Base-by-base conservation (phyloP, 2,797 vertebrate species). In the Miichthys miiuy region DNA sequence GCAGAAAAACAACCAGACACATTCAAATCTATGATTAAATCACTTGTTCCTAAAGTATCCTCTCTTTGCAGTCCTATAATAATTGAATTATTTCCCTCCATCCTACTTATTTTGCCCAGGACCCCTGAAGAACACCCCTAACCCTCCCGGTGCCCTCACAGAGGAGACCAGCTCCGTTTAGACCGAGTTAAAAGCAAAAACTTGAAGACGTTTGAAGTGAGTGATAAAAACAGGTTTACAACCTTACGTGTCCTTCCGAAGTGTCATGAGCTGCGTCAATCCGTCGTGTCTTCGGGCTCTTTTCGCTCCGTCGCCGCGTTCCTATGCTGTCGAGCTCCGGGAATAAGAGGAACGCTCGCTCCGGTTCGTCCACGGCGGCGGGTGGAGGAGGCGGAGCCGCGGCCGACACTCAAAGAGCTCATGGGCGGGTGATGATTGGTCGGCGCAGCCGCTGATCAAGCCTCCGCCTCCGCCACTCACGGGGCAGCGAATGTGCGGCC, bases 401-500 rank as follows among this genome's bases (percentile, higher is more conserved):
- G 21, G 68, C 34, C 34, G 34, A 38, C 8, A 8, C 34, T 38
- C 34, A 0, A 6, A 1, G 64, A 25, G 68, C 54, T 12, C 42
- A 0, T 11, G 5, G 21, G 23, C 12, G 51, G 20, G 13, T 5
- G 1, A 9, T 61, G 74, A 88, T 91, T 92, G 92, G 91, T 11
- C 34, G 1, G 44, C 0, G 3, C 0, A 0, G 2, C 61, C 56
- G 77, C 70, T 57, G 38, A 20, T 82, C 85, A 66, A 20, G 46
- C 64, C 74, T 81, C 86, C 87, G 23, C 89, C 88, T 63, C 83
- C 88, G 66, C 84, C 71, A 25, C 93, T 92, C 93, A 93, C 92
- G 93, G 92, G 94, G 93, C 92, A 73, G 78, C 85, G 87, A 94
- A 90, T 94, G 94, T 94, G 93, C 85, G 77, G 68, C n/a, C 58